Percentiles rank a stretch among this genome's conserved stretches.
These are phyloP conservation scores for Andrena bicolor DNA, from an alignment of 2,888 invertebrate genomes.

Conservation along the genomic window DNA sequence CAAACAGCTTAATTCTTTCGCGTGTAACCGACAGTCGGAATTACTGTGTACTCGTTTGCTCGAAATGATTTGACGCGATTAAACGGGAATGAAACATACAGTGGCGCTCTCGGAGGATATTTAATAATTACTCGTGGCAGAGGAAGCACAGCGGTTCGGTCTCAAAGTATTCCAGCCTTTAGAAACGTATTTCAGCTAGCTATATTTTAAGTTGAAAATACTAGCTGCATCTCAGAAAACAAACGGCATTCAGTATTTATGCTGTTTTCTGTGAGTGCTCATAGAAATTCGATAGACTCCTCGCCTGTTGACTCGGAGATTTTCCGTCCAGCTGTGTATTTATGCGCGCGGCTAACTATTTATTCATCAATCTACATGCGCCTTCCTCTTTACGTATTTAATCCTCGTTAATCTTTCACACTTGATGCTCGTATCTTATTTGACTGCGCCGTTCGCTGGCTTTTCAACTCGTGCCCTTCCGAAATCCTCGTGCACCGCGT, in stretches of 20 bases:
- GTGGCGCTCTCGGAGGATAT: background rate
- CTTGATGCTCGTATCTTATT: constrained; percentile 16
- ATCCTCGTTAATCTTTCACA: constrained; percentile 51
- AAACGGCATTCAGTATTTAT: constrained; percentile 22
- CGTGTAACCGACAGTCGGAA: background rate
- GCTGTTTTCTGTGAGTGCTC: constrained; percentile 6
- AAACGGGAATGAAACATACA: constrained; percentile 8
- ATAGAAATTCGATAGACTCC: background rate
- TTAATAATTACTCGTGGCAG: constrained; percentile 15
- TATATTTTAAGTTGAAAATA: constrained; percentile 5
- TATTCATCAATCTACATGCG: constrained; percentile 39
- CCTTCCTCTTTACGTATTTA: constrained; percentile 23
- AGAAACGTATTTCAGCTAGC: background rate
- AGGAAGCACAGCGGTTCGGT: background rate
- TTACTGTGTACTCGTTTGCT: background rate
- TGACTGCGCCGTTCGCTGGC: background rate
- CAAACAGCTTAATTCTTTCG: background rate
- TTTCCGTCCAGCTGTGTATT: background rate
- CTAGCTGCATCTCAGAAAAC: background rate
- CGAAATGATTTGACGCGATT: background rate
- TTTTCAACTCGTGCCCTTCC: background rate
- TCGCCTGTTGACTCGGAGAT: background rate
- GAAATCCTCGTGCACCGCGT: constrained; percentile 9
- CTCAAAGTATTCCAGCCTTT: background rate
- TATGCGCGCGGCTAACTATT: constrained; percentile 24